Evolutionary conservation across 1,140 invertebrate species (phyloP).

Genomic region (Drosophila pectinifera): DNA sequence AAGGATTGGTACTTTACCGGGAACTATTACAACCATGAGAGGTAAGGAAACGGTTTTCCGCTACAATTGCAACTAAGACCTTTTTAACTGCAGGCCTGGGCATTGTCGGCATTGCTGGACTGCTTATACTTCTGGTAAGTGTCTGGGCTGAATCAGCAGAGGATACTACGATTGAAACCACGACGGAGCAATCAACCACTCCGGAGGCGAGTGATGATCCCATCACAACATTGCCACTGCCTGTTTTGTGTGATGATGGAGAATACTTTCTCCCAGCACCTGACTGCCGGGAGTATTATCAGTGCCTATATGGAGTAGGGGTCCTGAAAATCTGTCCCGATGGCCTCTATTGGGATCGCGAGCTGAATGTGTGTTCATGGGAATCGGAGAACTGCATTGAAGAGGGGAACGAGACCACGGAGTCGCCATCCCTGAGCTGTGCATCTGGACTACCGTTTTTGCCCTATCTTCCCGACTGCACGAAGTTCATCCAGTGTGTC

Average conservation of each 20-base stretch:
- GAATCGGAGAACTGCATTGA: constrained; percentile 12
- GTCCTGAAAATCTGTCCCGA: constrained; percentile 34
- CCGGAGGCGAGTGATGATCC: constrained; percentile 1
- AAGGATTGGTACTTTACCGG: background rate
- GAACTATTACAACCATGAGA: constrained; percentile 23
- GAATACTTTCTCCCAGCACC: constrained; percentile 34
- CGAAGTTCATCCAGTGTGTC: constrained; percentile 52
- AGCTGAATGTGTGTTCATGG: constrained; percentile 41
- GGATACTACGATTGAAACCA: constrained; percentile 19
- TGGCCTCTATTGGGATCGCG: constrained; percentile 46
- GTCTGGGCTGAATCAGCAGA: constrained; percentile 3
- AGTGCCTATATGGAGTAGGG: constrained; percentile 39
- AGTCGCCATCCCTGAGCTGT: constrained; percentile 20
- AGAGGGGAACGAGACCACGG: constrained; percentile 5
- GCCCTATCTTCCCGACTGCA: constrained; percentile 37
- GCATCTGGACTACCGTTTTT: constrained; percentile 18
- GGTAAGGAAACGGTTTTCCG: background rate
- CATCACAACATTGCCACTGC: constrained; percentile 28
- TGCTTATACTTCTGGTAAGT: constrained; percentile 14
- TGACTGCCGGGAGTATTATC: constrained; percentile 43
- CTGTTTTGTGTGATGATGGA: constrained; percentile 29
- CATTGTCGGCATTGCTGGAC: background rate
- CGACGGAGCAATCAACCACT: constrained; percentile 13
- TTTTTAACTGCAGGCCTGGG: background rate
- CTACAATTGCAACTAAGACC: background rate